Conservation (phyloP, 2,113 vertebrate genomes). For the Alligator mississippiensis region DNA sequence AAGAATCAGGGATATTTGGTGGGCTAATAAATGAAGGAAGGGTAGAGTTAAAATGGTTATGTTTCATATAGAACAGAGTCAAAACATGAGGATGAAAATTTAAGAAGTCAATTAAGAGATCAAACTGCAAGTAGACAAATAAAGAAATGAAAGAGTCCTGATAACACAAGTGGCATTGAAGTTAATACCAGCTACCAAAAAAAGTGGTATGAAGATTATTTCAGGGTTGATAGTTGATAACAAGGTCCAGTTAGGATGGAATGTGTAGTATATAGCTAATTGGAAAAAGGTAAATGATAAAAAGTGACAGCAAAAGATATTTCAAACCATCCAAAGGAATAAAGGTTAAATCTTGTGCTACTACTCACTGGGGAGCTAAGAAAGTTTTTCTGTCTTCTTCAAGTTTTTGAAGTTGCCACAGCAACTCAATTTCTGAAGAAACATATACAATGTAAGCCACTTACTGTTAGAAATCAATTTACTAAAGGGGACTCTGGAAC, state of each 20-base stretch:
- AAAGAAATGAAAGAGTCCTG: background rate
- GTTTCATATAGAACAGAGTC: background rate
- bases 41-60: background rate
- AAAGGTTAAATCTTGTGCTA: background rate
- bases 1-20: background rate
- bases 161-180: background rate
- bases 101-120: background rate
- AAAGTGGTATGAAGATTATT: background rate
- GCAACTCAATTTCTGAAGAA: conserved; percentile 38
- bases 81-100: background rate
- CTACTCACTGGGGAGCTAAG: background rate
- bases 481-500: conserved; percentile 52
- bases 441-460: conserved; percentile 41
- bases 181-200: conserved; percentile 2
- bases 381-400: background rate
- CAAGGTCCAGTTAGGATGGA: background rate
- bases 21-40: background rate
- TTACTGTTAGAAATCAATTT: conserved; percentile 72
- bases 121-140: background rate
- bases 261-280: background rate
- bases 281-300: background rate
- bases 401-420: conserved; percentile 25
- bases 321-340: background rate
- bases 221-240: background rate
- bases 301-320: background rate